Evolutionary conservation across 30 jellyfish, hydroid and myxozoan species (phyloP).

Genomic region (Rhopilema esculentum): DNA sequence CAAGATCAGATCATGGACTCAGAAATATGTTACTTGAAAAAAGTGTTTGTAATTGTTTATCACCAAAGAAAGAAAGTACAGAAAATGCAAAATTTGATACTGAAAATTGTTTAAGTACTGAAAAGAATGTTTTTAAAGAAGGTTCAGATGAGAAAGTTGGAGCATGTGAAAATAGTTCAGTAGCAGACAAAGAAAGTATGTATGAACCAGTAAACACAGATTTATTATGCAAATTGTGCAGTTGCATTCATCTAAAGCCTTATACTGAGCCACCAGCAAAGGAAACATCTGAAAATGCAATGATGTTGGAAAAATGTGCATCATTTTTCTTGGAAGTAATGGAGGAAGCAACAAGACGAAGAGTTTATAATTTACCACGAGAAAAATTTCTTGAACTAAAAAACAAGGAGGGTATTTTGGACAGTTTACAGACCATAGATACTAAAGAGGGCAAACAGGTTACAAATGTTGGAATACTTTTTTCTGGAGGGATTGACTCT

Average conservation of each 20-base stretch:
- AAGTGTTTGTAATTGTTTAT: background rate
- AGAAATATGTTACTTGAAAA: background rate
- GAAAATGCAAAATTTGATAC: background rate
- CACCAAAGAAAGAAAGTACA: background rate
- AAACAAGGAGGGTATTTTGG: too few species aligned
- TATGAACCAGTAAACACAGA: background rate
- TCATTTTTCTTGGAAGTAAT: constrained; percentile 20
- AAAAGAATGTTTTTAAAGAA: too few species aligned
- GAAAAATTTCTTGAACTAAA: background rate
- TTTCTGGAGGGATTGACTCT: constrained; percentile 96
- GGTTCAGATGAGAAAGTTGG: too few species aligned
- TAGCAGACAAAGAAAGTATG: too few species aligned
- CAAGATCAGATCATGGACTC: background rate
- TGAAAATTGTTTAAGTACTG: too few species aligned
- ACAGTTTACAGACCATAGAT: background rate
- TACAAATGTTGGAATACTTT: constrained; percentile 81
- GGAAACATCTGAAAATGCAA: background rate
- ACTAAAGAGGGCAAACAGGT: background rate
- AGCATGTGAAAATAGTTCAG: too few species aligned
- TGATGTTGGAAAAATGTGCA: constrained; percentile 11
- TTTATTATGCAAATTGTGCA: background rate
- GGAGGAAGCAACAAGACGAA: constrained; percentile 69
- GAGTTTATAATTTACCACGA: constrained; percentile 84
- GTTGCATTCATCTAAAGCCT: background rate
- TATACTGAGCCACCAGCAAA: constrained; percentile 35